Percentiles rank a stretch among this genome's conserved stretches.
These are phyloP conservation scores for Myocastor coypus DNA, from an alignment of 2,113 vertebrate genomes.

Conservation along the genomic window DNA sequence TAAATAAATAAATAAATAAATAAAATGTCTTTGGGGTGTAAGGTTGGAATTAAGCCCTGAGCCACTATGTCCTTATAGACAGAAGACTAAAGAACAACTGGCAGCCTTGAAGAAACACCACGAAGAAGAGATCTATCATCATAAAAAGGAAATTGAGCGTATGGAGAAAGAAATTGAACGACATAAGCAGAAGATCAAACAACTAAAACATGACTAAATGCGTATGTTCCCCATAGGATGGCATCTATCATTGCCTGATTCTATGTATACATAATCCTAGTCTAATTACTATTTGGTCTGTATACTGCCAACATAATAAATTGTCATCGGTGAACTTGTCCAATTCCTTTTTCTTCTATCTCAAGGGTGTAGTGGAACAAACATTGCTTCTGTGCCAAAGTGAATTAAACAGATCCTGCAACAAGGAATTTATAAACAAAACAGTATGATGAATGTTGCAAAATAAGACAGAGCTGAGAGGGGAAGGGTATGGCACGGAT, in stretches of 20 bases:
- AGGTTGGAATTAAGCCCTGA: constrained; percentile 43
- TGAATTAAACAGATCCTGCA: background rate
- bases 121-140: constrained; percentile 93
- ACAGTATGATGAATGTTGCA: background rate
- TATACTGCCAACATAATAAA: constrained; percentile 77
- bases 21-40: no score
- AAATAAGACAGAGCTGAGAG: background rate
- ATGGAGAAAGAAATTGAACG: constrained; percentile 93
- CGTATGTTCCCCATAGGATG: background rate
- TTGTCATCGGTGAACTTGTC: constrained; percentile 47
- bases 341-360: constrained; percentile 17
- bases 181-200: constrained; percentile 92
- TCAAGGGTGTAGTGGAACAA: background rate
- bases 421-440: background rate
- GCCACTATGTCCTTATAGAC: constrained; percentile 84
- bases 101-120: constrained; percentile 91
- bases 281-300: constrained; percentile 52
- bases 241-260: background rate
- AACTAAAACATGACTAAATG: constrained; percentile 87
- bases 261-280: constrained; percentile 24
- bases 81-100: constrained; percentile 92
- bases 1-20: no score
- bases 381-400: background rate
- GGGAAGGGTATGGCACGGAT: background rate
- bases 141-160: constrained; percentile 94